Evolutionary conservation across 2,888 invertebrate genomes (phyloP).

Genomic region (Temnothorax unifasciatus): DNA sequence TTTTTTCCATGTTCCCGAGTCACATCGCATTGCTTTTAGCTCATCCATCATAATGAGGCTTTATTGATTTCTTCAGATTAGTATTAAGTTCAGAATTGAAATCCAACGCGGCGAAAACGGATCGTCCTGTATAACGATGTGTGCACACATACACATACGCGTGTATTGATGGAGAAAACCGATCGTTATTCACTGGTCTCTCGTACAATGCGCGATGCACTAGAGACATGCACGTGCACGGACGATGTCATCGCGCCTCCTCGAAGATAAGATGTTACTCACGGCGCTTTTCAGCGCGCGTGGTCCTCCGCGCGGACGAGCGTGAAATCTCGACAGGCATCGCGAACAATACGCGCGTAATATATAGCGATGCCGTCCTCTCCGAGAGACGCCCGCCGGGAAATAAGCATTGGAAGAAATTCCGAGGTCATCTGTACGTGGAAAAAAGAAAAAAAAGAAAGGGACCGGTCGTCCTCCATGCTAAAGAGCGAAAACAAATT

Average conservation of each 20-base stretch:
- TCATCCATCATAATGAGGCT: neutral
- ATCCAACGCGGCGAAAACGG: neutral
- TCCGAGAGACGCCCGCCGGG: neutral
- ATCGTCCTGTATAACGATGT: neutral
- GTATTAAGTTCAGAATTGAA: neutral
- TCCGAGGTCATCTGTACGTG: neutral
- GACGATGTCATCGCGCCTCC: constrained; percentile 75
- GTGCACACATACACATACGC: neutral
- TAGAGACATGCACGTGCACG: constrained; percentile 80
- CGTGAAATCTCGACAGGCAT: constrained; percentile 35
- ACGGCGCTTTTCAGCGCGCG: constrained; percentile 22
- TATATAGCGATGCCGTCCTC: constrained; percentile 16
- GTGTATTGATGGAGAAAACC: constrained; percentile 8
- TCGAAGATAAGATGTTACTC: constrained; percentile 58
- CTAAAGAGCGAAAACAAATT: neutral
- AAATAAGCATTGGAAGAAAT: constrained; percentile 33
- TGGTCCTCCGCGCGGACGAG: constrained; percentile 21
- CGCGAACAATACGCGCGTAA: constrained; percentile 49
- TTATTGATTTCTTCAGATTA: neutral
- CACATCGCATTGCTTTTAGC: neutral
- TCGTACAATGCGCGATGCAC: constrained; percentile 68
- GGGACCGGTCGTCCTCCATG: neutral
- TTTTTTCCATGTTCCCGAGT: neutral
- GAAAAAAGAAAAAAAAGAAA: neutral
- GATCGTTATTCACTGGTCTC: constrained; percentile 36